A percentile compares a stretch with the other conserved stretches of the same genome.
These are phyloP conservation scores for Theocolax elegans DNA, from an alignment of 1,140 invertebrate genomes.

Conservation along the genomic window DNA sequence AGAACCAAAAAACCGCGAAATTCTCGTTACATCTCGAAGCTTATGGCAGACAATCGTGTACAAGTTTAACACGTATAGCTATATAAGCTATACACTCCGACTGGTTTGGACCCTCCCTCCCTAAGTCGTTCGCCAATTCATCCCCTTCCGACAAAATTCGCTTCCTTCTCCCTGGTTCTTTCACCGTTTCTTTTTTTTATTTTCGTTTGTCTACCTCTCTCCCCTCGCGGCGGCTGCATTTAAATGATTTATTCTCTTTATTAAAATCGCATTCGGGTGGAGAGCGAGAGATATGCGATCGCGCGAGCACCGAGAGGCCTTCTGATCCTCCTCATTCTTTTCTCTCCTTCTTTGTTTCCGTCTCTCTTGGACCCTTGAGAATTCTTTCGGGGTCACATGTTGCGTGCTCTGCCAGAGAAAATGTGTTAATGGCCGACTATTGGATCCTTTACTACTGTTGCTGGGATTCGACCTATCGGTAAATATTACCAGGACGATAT, in stretches of 20 bases:
- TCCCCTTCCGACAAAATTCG: slow-evolving; percentile 8
- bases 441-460: no score
- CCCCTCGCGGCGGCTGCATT: slow-evolving; percentile 36
- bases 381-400: slow-evolving; percentile 24
- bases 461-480: no score
- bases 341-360: not conserved
- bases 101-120: slow-evolving; percentile 28
- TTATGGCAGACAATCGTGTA: not conserved
- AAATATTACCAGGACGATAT: no score
- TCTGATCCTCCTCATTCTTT: slow-evolving; percentile 6
- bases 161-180: no score
- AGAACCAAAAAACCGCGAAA: not conserved
- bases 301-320: not conserved
- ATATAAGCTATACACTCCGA: no score
- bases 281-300: slow-evolving; percentile 42
- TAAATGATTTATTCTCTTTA: slow-evolving; percentile 53
- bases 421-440: slow-evolving; percentile 4
- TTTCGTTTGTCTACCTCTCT: not conserved
- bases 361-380: not conserved
- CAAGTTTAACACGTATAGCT: no score
- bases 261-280: slow-evolving; percentile 49
- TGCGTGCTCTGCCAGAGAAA: slow-evolving; percentile 1
- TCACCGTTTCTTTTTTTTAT: no score
- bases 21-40: not conserved
- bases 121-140: slow-evolving; percentile 11